A percentile compares a stretch with the other conserved stretches of the same genome.
Conservation (phyloP, 64 coral and sea anemone species). For the Pachyseris speciosa region DNA sequence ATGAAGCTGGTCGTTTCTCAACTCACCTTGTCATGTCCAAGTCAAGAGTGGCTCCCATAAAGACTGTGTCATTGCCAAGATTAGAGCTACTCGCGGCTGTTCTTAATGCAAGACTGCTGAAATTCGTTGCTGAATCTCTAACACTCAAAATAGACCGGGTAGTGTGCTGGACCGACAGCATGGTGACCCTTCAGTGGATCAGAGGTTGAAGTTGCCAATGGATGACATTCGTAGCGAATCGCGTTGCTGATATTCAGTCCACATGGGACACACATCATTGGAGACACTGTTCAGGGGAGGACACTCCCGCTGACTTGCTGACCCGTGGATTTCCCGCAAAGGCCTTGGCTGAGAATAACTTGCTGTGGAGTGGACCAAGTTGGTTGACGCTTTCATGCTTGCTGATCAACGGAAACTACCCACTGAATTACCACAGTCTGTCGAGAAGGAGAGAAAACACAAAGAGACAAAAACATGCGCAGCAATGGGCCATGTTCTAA, state of each 20-base stretch:
- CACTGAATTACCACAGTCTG: background rate
- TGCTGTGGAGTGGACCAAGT: conserved; percentile 32
- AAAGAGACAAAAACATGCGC: background rate
- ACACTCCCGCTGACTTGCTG: conserved; percentile 54
- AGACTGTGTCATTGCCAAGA: conserved; percentile 43
- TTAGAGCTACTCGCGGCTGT: conserved; percentile 54
- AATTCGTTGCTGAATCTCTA: background rate
- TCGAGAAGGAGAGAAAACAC: background rate
- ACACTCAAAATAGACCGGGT: background rate
- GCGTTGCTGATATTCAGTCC: conserved; percentile 38
- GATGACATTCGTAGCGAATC: conserved; percentile 50
- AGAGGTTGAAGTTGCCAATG: conserved; percentile 14
- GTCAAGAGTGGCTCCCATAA: conserved; percentile 34
- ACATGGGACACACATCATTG: conserved; percentile 34
- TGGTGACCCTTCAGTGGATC: conserved; percentile 53
- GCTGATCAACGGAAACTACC: background rate
- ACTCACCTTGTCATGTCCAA: conserved; percentile 51
- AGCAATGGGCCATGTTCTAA: no score
- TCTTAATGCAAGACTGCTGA: conserved; percentile 18
- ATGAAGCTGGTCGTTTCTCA: background rate
- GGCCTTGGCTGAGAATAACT: background rate
- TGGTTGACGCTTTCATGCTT: conserved; percentile 19
- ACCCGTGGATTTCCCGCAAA: conserved; percentile 14
- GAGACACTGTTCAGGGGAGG: conserved; percentile 16
- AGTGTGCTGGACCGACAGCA: conserved; percentile 46